These are phyloP conservation scores for Reinhardtius hippoglossoides DNA, from an alignment of 2,113 vertebrate species.

Conservation along the genomic window DNA sequence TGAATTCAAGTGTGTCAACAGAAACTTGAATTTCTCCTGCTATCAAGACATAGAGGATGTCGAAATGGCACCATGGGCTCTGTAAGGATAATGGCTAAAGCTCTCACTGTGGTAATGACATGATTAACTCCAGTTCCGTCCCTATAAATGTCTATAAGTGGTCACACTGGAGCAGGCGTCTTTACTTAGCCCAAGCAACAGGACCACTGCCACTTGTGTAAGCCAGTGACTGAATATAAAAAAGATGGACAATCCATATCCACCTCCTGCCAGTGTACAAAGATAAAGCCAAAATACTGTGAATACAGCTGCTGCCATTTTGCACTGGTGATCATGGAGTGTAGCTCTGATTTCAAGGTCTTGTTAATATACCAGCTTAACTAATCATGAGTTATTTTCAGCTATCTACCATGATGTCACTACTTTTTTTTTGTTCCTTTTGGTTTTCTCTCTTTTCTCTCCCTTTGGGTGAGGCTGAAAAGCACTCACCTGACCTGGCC, in stretches of 20 bases:
- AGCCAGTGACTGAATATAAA: background rate
- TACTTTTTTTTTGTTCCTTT: no score
- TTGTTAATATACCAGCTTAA: background rate
- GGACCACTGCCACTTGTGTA: background rate
- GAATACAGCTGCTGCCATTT: no score
- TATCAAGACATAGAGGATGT: background rate
- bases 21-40: background rate
- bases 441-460: background rate
- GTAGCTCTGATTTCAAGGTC: background rate
- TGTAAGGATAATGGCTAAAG: background rate
- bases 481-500: background rate
- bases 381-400: background rate
- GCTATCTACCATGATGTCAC: background rate
- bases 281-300: background rate
- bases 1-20: background rate
- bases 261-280: background rate
- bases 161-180: background rate
- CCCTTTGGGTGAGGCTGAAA: no score
- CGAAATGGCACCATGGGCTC: background rate
- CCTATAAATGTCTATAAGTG: background rate
- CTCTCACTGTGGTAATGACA: constrained; percentile 4
- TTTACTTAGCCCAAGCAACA: no score
- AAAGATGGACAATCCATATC: background rate
- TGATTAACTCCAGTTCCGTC: background rate
- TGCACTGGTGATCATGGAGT: no score